phyloP scores from a whole-genome alignment of 2,797 vertebrate species.

The Thamnophis elegans region DNA sequence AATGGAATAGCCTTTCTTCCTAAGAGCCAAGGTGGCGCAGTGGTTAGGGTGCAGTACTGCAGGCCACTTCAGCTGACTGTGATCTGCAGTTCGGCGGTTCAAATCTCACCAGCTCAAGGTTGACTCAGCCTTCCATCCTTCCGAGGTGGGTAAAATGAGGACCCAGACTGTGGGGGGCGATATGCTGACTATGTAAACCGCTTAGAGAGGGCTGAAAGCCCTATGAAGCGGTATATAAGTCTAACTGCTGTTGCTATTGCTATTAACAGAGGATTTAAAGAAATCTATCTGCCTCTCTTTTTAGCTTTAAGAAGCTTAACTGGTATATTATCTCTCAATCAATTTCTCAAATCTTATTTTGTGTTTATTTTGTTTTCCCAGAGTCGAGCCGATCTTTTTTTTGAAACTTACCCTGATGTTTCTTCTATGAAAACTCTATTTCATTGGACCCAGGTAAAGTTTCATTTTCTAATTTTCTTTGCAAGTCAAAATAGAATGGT shows the following conservation, averaged over 20 bases:
- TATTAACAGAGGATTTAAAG: background rate
- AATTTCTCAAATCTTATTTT: background rate
- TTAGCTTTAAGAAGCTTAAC: background rate
- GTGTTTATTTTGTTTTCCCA: background rate
- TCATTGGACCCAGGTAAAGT: conserved; percentile 18
- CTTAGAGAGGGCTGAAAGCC: no score
- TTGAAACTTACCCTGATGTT: background rate
- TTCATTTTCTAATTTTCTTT: background rate
- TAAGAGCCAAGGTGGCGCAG: no score
- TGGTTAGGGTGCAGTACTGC: no score
- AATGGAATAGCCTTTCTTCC: background rate
- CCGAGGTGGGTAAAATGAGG: no score
- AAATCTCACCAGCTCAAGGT: no score
- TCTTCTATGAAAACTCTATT: background rate
- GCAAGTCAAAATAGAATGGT: background rate
- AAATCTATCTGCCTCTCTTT: background rate
- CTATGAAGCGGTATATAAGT: no score
- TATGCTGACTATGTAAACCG: no score
- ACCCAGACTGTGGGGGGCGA: no score
- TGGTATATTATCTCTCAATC: background rate
- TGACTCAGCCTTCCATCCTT: no score
- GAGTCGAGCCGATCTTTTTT: background rate
- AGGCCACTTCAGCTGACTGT: no score
- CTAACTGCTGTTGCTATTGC: no score
- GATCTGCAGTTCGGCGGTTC: no score